These are phyloP conservation scores for Diachasmimorpha longicaudata DNA, from an alignment of 1,140 invertebrate genomes.

Conservation along the genomic window DNA sequence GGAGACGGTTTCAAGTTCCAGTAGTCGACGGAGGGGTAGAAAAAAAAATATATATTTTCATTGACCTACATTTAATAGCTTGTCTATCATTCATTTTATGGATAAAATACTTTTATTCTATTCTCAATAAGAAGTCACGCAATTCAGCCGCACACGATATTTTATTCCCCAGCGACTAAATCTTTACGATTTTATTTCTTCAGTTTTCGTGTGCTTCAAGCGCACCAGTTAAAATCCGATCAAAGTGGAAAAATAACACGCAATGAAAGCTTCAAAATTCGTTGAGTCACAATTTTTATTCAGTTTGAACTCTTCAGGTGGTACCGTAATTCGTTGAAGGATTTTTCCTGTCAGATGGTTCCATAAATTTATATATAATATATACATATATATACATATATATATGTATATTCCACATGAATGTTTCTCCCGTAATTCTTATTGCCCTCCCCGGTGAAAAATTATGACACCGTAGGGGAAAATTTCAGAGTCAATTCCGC, in stretches of 20 bases:
- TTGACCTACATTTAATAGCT: conserved; percentile 5
- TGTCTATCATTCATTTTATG: neutral
- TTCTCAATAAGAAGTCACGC: conserved; percentile 6
- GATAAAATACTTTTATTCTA: neutral
- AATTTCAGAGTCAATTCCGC: too few species aligned
- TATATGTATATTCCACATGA: too few species aligned
- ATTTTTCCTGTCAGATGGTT: too few species aligned
- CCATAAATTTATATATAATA: too few species aligned
- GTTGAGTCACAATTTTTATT: neutral
- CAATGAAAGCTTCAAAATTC: neutral
- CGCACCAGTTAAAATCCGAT: neutral
- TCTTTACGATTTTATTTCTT: neutral
- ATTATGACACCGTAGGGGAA: too few species aligned
- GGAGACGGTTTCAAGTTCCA: neutral
- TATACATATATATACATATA: too few species aligned
- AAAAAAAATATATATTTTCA: neutral
- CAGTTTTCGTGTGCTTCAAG: neutral
- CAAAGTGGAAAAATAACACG: neutral
- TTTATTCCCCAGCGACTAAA: neutral
- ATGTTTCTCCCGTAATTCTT: too few species aligned
- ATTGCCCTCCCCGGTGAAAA: too few species aligned
- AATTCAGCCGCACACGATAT: neutral
- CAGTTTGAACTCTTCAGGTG: neutral
- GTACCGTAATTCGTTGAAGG: too few species aligned
- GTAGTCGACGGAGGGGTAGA: neutral